Evolutionary conservation across 2,113 vertebrate species (phyloP), one percentile per base, ranked within the genome.

Genomic region (Motacilla alba): DNA sequence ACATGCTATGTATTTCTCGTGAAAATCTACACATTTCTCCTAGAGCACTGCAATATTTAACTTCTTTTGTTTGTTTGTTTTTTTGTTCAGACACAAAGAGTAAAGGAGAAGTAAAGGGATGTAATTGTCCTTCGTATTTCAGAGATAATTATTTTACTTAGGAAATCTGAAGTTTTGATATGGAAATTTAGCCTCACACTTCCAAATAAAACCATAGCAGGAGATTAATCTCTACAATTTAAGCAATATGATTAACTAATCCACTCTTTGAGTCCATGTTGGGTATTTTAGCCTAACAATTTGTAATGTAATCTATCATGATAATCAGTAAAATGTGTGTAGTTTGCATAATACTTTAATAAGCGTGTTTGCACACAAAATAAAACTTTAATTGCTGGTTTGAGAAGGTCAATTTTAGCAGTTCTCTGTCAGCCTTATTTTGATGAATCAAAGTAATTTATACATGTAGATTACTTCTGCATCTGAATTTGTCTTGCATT

Each of bases 271-370:
- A 91, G 39, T 43, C 50, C 87, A 75, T 70, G 78, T n/a, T 66
- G 62, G 44, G 43, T 83, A 50, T 86, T 94, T 87, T 60, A 94
- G 56, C 47, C 64, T 66, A 90, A 86, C 46, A 9, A 53, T 94
- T 93, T 89, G 50, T 80, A 91, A 70, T 70, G 47, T 75, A 97
- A 96, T 96, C 72, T 89, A 59, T 95, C 83, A 95, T 94, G 78
- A 95, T 96, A 96, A 96, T 88, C 88, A 93, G 73, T 53, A 93
- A 95, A 96, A 93, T 95, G 50, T 77, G 55, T 70, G 82, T 92
- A 78, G n/a, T 90, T 96, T 94, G 89, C 81, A 92, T 95, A 95
- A 97, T 86, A 85, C 75, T 81, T 96, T 97, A 97, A 95, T 96
- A 94, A 95, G 64, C 80, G 21, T 89, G 64, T 92, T 96, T 95